Percentiles rank a stretch among this genome's conserved stretches.
phyloP scores from a whole-genome alignment of 2,113 vertebrate genomes.

The Nannobrachium achirus region DNA sequence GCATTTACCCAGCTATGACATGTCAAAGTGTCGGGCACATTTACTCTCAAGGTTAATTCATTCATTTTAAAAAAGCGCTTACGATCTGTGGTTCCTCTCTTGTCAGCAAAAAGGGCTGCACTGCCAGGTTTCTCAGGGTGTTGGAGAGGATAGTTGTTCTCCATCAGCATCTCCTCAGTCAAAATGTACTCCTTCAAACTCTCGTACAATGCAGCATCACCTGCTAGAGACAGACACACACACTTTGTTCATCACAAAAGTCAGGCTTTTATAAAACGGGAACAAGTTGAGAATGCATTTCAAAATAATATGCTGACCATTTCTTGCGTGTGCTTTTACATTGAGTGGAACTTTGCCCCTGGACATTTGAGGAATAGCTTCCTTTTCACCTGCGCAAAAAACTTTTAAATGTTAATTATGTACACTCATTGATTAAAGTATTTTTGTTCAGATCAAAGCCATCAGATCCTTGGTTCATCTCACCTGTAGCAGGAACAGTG shows the following conservation, averaged over 20 bases:
- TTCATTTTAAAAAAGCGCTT: conserved; percentile 25
- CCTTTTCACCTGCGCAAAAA: conserved; percentile 56
- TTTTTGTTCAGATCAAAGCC: conserved; percentile 7
- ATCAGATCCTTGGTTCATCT: background rate
- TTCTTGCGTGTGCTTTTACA: conserved; percentile 46
- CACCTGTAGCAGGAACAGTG: conserved; percentile 68
- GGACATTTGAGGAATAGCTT: conserved; percentile 40
- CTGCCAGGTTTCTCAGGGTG: conserved; percentile 74
- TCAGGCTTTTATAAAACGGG: background rate
- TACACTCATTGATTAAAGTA: background rate
- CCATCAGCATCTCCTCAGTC: conserved; percentile 74
- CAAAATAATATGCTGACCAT: conserved; percentile 49
- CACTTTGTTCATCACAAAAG: conserved; percentile 1
- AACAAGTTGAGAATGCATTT: background rate
- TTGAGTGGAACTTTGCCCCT: conserved; percentile 75
- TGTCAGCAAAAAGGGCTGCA: conserved; percentile 71
- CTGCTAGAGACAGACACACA: conserved; percentile 43
- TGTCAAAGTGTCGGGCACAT: too few relatives aligned
- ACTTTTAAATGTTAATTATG: background rate
- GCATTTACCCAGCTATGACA: too few relatives aligned
- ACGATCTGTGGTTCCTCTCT: conserved; percentile 73
- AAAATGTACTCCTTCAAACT: conserved; percentile 80
- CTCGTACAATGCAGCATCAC: conserved; percentile 72
- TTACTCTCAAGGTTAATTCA: too few relatives aligned
- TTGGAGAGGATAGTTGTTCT: conserved; percentile 79